Evolutionary conservation across 2,888 invertebrate genomes (phyloP).

Genomic region (Pelosia muscerda): DNA sequence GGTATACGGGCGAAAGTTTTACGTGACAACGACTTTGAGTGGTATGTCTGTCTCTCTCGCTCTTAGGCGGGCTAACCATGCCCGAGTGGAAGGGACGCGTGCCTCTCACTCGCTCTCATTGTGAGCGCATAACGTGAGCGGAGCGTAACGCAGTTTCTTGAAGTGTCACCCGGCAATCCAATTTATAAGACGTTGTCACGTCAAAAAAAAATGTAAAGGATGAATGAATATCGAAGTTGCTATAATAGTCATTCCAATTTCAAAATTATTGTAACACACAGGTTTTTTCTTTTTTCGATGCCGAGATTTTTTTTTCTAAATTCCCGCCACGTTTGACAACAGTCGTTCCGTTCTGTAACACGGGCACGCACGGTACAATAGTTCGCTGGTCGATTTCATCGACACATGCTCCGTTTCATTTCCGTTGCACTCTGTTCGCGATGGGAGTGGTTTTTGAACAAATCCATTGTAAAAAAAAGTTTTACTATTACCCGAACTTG

Average conservation of each 20-base stretch:
- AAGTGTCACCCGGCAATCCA: no score
- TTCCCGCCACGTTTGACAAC: constrained; percentile 70
- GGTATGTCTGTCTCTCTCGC: no score
- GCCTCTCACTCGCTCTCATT: no score
- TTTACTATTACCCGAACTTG: constrained; percentile 84
- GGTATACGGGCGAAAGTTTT: no score
- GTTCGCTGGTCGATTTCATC: constrained; percentile 74
- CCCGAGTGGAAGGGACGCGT: no score
- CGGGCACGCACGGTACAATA: constrained; percentile 60
- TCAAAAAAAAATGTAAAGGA: no score
- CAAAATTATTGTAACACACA: constrained; percentile 47
- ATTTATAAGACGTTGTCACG: no score
- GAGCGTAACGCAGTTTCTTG: no score
- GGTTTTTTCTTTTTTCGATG: constrained; percentile 48
- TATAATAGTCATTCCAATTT: neutral
- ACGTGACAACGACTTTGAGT: no score
- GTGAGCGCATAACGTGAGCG: no score
- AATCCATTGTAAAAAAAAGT: constrained; percentile 78
- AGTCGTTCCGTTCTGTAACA: constrained; percentile 63
- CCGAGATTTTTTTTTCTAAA: constrained; percentile 59
- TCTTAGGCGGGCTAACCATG: no score
- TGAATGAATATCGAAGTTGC: neutral
- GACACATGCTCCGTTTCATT: constrained; percentile 79
- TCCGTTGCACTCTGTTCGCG: constrained; percentile 77
- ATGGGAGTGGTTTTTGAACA: constrained; percentile 73